Conservation (phyloP, 2,888 invertebrate species). For the Pharmacophagus antenor region DNA sequence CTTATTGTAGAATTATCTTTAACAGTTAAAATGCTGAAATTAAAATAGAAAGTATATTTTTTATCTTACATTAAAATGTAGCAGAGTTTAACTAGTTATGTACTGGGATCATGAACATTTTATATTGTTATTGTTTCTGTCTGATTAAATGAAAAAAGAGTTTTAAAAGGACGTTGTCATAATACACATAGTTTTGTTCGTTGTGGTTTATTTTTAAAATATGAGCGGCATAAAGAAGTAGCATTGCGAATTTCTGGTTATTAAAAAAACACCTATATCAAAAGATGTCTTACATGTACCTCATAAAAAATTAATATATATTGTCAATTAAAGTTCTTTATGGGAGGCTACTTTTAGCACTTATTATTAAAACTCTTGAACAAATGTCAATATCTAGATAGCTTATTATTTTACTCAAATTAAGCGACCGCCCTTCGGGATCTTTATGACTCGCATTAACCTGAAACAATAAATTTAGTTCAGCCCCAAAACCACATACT, state of each 20-base stretch:
- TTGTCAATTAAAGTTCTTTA: background rate
- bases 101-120: background rate
- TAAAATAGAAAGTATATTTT: background rate
- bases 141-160: no score
- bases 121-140: no score
- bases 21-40: background rate
- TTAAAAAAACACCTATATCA: no score
- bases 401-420: slow-evolving; percentile 45
- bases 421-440: slow-evolving; percentile 43
- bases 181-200: no score
- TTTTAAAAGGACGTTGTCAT: no score
- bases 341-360: background rate
- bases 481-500: slow-evolving; percentile 35
- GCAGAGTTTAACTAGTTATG: background rate
- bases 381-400: slow-evolving; percentile 20
- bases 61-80: background rate
- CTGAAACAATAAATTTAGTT: slow-evolving; percentile 48
- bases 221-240: no score
- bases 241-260: no score
- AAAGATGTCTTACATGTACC: no score
- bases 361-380: background rate
- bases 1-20: background rate
- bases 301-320: no score
- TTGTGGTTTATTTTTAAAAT: no score
- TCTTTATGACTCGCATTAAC: slow-evolving; percentile 48